phyloP scores from a whole-genome alignment of 2,888 invertebrate genomes.

The Neocrepidodera transversa region DNA sequence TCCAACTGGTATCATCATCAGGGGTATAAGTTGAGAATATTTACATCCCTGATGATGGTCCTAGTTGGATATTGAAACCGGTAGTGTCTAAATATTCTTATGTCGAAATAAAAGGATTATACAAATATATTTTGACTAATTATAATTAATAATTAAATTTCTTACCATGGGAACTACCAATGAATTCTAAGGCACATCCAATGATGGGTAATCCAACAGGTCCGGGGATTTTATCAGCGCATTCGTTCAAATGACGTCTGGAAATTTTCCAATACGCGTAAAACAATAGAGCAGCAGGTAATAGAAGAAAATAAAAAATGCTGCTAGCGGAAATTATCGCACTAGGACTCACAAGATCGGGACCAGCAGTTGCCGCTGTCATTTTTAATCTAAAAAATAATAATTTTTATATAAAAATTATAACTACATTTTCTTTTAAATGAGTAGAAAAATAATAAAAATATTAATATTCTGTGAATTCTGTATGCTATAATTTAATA shows the following conservation, averaged over 20 bases:
- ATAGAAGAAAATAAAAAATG: conserved; percentile 75
- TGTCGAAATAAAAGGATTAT: no score
- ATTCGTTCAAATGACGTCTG: conserved; percentile 72
- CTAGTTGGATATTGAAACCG: no score
- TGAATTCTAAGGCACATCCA: conserved; percentile 77
- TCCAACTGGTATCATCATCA: no score
- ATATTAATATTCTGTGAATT: no score
- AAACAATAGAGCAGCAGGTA: conserved; percentile 73
- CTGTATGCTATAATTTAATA: no score
- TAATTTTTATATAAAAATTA: no score
- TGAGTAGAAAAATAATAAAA: no score
- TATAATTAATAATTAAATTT: not conserved
- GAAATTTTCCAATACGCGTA: conserved; percentile 79
- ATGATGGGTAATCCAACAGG: conserved; percentile 75
- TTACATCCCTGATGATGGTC: no score
- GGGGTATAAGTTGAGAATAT: no score
- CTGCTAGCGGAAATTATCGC: conserved; percentile 66
- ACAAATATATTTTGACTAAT: no score
- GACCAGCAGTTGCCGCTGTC: conserved; percentile 46
- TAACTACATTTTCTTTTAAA: no score
- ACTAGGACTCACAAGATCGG: conserved; percentile 51
- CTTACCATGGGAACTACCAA: conserved; percentile 76
- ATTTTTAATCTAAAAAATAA: conserved; percentile 37
- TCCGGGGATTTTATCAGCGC: conserved; percentile 76
- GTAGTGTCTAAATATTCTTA: no score